Percentiles rank a stretch among this genome's conserved stretches.
phyloP scores from a whole-genome alignment of 2,888 invertebrate species.

The Mantis religiosa region DNA sequence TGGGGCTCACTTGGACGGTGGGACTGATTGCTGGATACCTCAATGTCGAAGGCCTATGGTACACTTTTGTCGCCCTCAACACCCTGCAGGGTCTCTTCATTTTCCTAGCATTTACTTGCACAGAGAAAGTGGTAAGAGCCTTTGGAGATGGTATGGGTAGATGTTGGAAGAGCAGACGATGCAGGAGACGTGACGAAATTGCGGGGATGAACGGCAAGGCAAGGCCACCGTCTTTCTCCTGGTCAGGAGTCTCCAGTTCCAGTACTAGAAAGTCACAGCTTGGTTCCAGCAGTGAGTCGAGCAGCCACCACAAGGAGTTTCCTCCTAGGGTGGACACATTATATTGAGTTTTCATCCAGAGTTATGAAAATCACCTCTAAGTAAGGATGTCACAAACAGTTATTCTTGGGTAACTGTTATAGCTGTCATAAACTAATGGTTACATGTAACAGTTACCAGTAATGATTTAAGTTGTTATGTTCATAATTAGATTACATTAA shows the following conservation, averaged over 20 bases:
- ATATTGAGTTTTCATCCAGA: neutral
- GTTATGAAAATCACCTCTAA: neutral
- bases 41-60: constrained; percentile 44
- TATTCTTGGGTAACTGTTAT: too few relatives aligned
- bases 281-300: constrained; percentile 25
- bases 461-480: too few relatives aligned
- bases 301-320: constrained; percentile 14
- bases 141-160: constrained; percentile 25
- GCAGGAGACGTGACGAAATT: neutral
- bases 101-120: constrained; percentile 49
- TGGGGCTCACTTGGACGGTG: constrained; percentile 49
- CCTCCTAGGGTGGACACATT: constrained; percentile 19
- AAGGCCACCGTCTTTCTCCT: constrained; percentile 37
- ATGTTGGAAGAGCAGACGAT: constrained; percentile 1
- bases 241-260: constrained; percentile 35
- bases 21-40: constrained; percentile 47
- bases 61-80: constrained; percentile 47
- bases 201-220: constrained; percentile 24
- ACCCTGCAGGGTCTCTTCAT: constrained; percentile 50
- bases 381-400: too few relatives aligned
- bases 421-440: too few relatives aligned
- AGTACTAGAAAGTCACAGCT: constrained; percentile 35
- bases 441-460: too few relatives aligned
- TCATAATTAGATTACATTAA: too few relatives aligned
- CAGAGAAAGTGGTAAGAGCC: constrained; percentile 42